Evolutionary conservation across 2,113 vertebrate species (phyloP), one percentile per base, ranked within the genome.

Genomic region (Labeo rohita): DNA sequence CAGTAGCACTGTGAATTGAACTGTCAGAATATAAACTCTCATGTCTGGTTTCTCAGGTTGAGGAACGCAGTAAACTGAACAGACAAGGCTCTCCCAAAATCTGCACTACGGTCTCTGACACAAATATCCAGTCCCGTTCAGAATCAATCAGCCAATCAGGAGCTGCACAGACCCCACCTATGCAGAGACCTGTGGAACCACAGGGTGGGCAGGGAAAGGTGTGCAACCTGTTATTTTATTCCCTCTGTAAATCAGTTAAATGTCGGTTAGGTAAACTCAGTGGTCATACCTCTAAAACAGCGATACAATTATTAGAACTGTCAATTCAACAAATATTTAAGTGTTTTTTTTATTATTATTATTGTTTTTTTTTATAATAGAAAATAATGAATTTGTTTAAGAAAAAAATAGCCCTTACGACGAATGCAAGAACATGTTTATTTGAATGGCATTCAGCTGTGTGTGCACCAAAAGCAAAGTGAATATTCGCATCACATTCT

Each of bases 141-240:
- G 95, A 96, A 92, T 95, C 84, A 3, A 92, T 95, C 65, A 94
- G 94, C 87, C 94, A 95, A 68, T 95, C 95, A 28, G 95, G 94
- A 85, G 94, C 95, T 66, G 93, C 95, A 2, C 97, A 97, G 92
- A 98, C 97, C 18, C 97, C 97, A n/a, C 97, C 97, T 7, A 97
- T 97, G 95, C 97, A 98, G 92, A 95, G 97, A 85, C 96, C 97
- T 0, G 97, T 97, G 7, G 97, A 98, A 89, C 96, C 97, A 50
- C 97, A 97, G 90, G 97, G 97, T n/a, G 96, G 96, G 75, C 96
- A 96, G 78, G 95, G 97, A 91, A 98, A 98, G 96, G 97, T 98
- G 89, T 89, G 93, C 52, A 45, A 73, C 45, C 3, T 81, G 15
- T 84, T 12, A 7, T 73, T 72, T 83, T n/a, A 21, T 68, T 83